Evolutionary conservation across 2,888 invertebrate species (phyloP), one percentile per base, ranked within the genome.

Genomic region (Agrotis puta): DNA sequence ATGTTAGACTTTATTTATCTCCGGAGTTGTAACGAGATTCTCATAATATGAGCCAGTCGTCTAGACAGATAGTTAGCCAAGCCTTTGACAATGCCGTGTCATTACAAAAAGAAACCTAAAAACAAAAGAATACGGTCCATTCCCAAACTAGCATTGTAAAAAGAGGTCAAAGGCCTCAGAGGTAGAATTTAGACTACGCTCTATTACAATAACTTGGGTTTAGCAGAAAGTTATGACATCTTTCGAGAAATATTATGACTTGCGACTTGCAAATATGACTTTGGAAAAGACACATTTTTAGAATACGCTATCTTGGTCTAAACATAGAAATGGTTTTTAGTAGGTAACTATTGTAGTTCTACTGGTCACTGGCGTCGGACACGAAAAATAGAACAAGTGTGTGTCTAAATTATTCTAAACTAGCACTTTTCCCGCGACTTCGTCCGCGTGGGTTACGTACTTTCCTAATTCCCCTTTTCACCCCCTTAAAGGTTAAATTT

Each of bases 171-270:
- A 73, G 20, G 7, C 20, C 58, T 43, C 39, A 43, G 56, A 77
- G 24, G 22, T 50, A 56, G 67, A 77, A 74, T 74, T 74, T 72
- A 59, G 51, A 81, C 59, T 57, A 70, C 24, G 48, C n/a, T 61
- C 64, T 65, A 48, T 79, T 64, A 70, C 67, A 53, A 59, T 82
- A 82, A 71, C 61, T 74, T 48, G 24, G 39, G 62, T 45, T 82
- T 66, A 33, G 59, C 59, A 74, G 47, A 76, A 77, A 82, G 54
- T 82, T 82, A 79, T 70, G 61, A 68, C 70, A 14, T 56, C 47
- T 64, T 59, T 9, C 33, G 20, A 77, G 66, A 74, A 73, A 79
- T 70, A 70, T 68, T 70, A 67, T 56, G 33, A 57, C 67, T 59
- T 54, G 65, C 7, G 62, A 66, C 68, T 64, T 59, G 39, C 27